Evolutionary conservation across 2,888 invertebrate species (phyloP), one percentile per base, ranked within the genome.

Genomic region (Tachina fera): DNA sequence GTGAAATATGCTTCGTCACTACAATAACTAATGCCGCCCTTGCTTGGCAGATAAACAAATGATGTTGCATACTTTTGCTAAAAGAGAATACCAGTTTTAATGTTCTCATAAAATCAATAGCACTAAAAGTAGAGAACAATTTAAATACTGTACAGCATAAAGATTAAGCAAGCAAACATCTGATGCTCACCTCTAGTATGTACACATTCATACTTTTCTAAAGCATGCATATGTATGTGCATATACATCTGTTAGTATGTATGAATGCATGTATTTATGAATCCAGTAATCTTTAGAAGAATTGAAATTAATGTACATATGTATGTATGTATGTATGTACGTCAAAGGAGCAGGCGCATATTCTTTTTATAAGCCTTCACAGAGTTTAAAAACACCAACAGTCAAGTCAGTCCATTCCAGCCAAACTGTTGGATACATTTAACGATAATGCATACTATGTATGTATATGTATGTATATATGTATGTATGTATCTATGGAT

Each of bases 321-420:
- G 58, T 60, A 43, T 39, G 53, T 14, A 31, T 61, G 53, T 51
- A 58, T 45, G 58, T 60, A 43, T 39, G 47, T 58, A 19, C 74
- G 58, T 51, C 63, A 77, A 83, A 71, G 83, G 67, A 83, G 60
- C 72, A 47, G 49, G 61, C 70, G 70, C 71, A 82, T 39, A 47
- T 22, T 68, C 53, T 60, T 43, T 16, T 43, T 74, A 14, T 47
- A 65, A 63, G 70, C 63, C 71, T 45, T 79, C 45, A 63, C 63
- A 61, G 61, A 71, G 61, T 63, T 63, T 56, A 10, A 75, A 49
- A 41, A 65, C 56, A 41, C 16, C 65, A 61, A 81, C 31, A 81
- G 74, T 31, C 22, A 3, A 22, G 22, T 60, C 74, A 81, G 60
- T 60, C 56, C 74, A 81, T 74, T 60, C 56, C 60, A 75, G 39